Base-by-base conservation (phyloP, 2,113 vertebrate species). In the Paedocypris sp. region DNA sequence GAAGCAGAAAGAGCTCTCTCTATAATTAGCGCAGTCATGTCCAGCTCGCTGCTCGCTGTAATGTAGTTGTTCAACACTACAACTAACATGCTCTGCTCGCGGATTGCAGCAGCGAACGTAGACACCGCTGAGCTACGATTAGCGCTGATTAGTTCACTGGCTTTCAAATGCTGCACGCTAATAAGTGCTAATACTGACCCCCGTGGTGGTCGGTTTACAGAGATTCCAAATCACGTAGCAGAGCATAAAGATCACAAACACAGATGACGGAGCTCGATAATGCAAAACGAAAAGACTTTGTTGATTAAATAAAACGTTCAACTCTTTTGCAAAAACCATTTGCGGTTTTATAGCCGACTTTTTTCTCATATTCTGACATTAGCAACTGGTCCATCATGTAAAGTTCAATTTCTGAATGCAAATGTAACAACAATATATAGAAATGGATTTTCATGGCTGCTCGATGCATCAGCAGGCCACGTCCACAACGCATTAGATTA, bases 131-230 rank as follows among this genome's bases (percentile, higher is more conserved):
- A 19, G 7, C 19, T 16, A 48, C 52, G 41, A 69, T 42, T 53
- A 68, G 15, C 26, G 1, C 41, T 60, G 26, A 60, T 64, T 41
- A 69, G 67, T 54, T 46, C 13, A 62, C 48, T 31, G n/a, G 23
- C 32, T 46, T 33, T 53, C 19, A 69, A 64, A 64, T 53, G 54
- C 15, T 15, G 31, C 5, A 11, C 1, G 13, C 33, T 48, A 69
- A 69, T 64, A 64, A 60, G 20, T 22, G 38, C 29, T 18, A 57
- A 38, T 7, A 43, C 36, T 35, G 22, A 11, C 33, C 39, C 58
- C 50, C 3, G 22, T 18, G 3, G 46, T 12, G 31, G 28, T 11
- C 15, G 22, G 19, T 15, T 36, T 29, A 29, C 45, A 50, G 53
- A 22, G 20, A 62, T 28, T 12, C 32, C 11, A 35, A 36, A 43